Evolutionary conservation across 2,797 vertebrate genomes (phyloP).

Genomic region (Danio albolineatus): DNA sequence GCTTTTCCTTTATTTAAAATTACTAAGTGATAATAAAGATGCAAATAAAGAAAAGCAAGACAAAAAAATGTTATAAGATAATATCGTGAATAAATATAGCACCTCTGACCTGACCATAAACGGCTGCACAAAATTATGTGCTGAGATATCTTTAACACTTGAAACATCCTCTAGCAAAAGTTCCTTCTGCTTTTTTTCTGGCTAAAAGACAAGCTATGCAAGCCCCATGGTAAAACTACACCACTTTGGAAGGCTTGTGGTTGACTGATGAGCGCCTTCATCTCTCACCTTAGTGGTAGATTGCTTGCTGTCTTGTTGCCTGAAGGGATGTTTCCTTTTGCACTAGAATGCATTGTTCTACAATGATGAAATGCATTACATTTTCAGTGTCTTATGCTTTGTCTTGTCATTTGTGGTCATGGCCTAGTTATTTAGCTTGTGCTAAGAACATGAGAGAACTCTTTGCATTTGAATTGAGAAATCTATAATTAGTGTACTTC

Average conservation of each 20-base stretch:
- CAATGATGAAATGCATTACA: not conserved
- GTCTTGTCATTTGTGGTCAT: not conserved
- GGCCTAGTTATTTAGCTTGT: not conserved
- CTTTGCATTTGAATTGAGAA: not conserved
- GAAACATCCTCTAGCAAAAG: not conserved
- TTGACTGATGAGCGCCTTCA: conserved; percentile 74
- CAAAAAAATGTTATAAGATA: not conserved
- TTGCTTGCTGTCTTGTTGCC: conserved; percentile 58
- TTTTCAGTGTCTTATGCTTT: not conserved
- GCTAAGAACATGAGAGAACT: not conserved
- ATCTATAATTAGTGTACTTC: not conserved
- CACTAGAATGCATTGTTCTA: not conserved
- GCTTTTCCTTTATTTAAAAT: not conserved
- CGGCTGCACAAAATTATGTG: not conserved
- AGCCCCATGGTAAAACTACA: conserved; percentile 73
- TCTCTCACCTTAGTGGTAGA: conserved; percentile 74
- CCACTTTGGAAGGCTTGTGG: conserved; percentile 71
- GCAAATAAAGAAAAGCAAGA: not conserved
- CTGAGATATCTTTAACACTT: not conserved
- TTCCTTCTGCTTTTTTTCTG: conserved; percentile 42
- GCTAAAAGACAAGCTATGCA: conserved; percentile 45
- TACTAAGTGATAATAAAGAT: not conserved
- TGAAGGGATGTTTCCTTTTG: conserved; percentile 34
- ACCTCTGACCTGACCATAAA: not conserved
- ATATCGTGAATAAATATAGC: not conserved